A percentile compares a stretch with the other conserved stretches of the same genome.
These are phyloP conservation scores for Macroteleia sp. DNA, from an alignment of 2,888 invertebrate species.

Conservation along the genomic window DNA sequence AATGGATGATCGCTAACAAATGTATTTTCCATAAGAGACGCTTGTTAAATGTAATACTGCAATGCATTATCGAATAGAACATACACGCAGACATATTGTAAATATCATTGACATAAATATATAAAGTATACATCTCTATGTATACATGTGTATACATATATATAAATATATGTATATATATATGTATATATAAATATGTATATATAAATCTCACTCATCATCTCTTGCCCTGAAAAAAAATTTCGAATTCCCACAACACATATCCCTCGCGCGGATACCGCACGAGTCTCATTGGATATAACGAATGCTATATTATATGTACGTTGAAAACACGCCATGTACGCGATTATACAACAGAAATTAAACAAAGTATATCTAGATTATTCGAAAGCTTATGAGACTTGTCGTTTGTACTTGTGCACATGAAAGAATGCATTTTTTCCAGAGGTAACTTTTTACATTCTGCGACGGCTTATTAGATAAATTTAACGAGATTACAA, in stretches of 20 bases:
- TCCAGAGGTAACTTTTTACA: constrained; percentile 28
- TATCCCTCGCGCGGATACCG: constrained; percentile 42
- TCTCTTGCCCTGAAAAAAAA: constrained; percentile 32
- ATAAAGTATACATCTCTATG: no score
- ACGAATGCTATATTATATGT: constrained; percentile 44
- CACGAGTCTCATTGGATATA: constrained; percentile 44
- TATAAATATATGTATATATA: no score
- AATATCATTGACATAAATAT: constrained; percentile 40
- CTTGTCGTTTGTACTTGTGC: constrained; percentile 49
- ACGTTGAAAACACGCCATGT: constrained; percentile 25
- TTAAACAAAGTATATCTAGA: constrained; percentile 27
- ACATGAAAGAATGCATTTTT: constrained; percentile 26
- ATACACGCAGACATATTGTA: constrained; percentile 41
- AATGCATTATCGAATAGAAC: constrained; percentile 53
- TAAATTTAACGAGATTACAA: constrained; percentile 9
- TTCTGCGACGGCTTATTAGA: constrained; percentile 36
- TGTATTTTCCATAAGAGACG: constrained; percentile 60
- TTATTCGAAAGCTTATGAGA: constrained; percentile 46
- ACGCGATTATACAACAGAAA: constrained; percentile 14
- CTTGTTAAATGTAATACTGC: constrained; percentile 47
- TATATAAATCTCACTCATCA: constrained; percentile 32
- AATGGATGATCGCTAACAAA: constrained; percentile 37
- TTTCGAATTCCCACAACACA: constrained; percentile 53
- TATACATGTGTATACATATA: no score
- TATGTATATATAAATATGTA: no score